Percentiles rank a stretch among this genome's conserved stretches.
Conservation (phyloP, 1,140 invertebrate species). For the Galleria mellonella region DNA sequence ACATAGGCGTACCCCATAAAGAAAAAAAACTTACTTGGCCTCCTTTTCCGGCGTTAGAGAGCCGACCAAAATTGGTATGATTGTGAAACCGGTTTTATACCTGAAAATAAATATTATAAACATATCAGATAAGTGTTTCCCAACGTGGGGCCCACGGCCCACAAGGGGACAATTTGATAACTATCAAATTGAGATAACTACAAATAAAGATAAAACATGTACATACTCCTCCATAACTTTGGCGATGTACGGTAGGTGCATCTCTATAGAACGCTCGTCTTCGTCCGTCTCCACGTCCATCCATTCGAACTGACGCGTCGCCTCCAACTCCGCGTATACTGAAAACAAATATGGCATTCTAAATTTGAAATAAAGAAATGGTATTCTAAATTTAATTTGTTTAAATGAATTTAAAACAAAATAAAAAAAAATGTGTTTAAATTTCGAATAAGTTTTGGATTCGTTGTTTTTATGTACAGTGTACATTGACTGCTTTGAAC, state of each 20-base stretch:
- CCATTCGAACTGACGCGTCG: conserved; percentile 92
- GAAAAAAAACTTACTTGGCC: conserved; percentile 79
- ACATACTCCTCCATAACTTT: conserved; percentile 97
- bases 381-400: no score
- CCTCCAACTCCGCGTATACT: conserved; percentile 85
- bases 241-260: conserved; percentile 98
- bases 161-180: no score
- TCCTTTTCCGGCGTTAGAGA: conserved; percentile 94
- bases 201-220: background rate
- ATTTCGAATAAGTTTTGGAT: no score
- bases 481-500: no score
- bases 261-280: conserved; percentile 97
- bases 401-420: no score
- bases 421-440: no score
- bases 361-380: no score
- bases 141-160: no score
- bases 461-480: no score
- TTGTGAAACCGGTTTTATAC: conserved; percentile 90
- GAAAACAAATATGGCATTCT: conserved; percentile 20
- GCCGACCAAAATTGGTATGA: conserved; percentile 97
- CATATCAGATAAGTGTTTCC: no score
- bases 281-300: conserved; percentile 95
- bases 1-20: no score
- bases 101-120: conserved; percentile 68
- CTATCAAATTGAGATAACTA: no score